phyloP scores from a whole-genome alignment of 2,797 vertebrate species.

The Fratercula arctica region DNA sequence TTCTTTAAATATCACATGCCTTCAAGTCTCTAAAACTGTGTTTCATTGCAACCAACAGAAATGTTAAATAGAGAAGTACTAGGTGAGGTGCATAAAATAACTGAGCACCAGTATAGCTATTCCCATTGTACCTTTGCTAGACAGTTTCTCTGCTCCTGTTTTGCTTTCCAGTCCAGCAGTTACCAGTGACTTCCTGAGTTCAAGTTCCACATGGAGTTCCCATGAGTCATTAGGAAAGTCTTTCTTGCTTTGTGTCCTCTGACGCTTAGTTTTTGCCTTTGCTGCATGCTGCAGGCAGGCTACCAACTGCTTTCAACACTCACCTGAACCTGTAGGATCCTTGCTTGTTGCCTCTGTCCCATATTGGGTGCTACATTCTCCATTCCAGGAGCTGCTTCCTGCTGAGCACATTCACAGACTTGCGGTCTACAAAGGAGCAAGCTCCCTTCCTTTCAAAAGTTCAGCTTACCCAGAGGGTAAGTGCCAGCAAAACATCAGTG shows the following conservation, averaged over 20 bases:
- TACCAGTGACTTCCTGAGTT: neutral
- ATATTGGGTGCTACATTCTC: neutral
- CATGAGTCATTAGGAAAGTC: neutral
- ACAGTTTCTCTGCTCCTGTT: neutral
- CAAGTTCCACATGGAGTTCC: neutral
- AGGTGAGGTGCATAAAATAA: neutral
- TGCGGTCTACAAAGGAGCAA: neutral
- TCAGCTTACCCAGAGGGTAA: neutral
- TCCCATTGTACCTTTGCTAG: neutral
- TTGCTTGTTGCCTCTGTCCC: neutral
- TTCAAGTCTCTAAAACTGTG: neutral
- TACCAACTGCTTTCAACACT: neutral
- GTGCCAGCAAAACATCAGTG: neutral
- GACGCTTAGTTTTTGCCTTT: neutral
- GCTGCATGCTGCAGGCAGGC: neutral
- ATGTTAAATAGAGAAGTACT: neutral
- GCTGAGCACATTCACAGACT: neutral
- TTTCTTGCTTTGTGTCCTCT: neutral
- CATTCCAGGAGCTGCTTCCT: neutral
- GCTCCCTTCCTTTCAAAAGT: neutral
- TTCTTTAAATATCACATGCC: neutral
- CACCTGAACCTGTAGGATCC: neutral
- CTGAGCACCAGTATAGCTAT: neutral
- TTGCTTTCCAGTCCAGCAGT: neutral
- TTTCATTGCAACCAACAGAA: neutral